Base-by-base conservation (phyloP, 2,113 vertebrate genomes). In the Ascaphus truei region DNA sequence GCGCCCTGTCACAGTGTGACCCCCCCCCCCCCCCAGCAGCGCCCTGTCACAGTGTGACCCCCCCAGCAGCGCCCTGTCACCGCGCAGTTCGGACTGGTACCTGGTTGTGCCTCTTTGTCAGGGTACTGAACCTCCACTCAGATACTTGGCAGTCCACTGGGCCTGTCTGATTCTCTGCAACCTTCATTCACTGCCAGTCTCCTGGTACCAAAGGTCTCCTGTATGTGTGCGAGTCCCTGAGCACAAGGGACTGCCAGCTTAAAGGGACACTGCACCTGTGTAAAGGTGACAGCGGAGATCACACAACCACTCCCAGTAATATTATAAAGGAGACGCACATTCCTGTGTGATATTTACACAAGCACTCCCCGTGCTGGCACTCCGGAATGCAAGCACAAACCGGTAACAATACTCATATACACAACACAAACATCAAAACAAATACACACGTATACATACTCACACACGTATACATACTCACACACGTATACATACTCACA, bases 181-280 rank as follows among this genome's bases (percentile, higher is more conserved):
- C 45, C 37, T 27, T 58, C 7, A 13, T 39, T 5, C 13, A 16
- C 57, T 18, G 45, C 13, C 61, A 63, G 41, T 69, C n/a, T 22
- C 12, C 13, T 25, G 27, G 47, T 69, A 61, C 45, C 67, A 69
- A 69, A 69, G 67, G 67, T 69, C 67, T 69, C 23, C 23, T 41
- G 43, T 68, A 34, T 69, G 48, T 52, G 66, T 69, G 52, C 47
- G 15, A n/a, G 25, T 55, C 41, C 4, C 39, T 57, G 26, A 34
- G 33, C 12, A 61, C 55, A 8, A 30, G 53, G 56, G 45, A 69
- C 30, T 69, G 45, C 33, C 26, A 31, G 22, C 7, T 69, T 69
- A 69, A 69, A 69, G 67, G 12, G 31, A 69, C 56, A 69, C 43
- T 41, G 36, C 18, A 27, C 34, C 43, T n/a, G 66, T 22, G 9